Conservation (phyloP, 2,797 vertebrate genomes). For the Channa striata region DNA sequence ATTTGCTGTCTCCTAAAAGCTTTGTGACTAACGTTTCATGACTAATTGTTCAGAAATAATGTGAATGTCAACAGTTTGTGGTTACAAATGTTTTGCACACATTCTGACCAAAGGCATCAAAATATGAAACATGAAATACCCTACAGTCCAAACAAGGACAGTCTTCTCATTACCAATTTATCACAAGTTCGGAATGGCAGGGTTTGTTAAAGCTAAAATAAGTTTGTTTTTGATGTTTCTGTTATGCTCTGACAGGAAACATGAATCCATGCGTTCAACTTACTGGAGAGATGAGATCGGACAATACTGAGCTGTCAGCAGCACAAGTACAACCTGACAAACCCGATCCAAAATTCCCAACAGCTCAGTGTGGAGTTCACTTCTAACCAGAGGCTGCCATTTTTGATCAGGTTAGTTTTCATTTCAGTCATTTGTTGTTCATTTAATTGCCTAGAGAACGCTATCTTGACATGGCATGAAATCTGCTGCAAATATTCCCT, state of each 20-base stretch:
- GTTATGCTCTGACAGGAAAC: not conserved
- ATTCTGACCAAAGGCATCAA: conserved; percentile 5
- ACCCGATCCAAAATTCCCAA: not conserved
- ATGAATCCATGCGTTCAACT: not conserved
- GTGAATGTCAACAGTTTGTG: not conserved
- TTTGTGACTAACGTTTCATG: conserved; percentile 2
- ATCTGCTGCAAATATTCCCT: conserved; percentile 10
- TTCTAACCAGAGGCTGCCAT: not conserved
- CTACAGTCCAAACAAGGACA: not conserved
- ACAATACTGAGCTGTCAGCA: not conserved
- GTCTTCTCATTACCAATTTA: conserved; percentile 4
- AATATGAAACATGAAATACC: not conserved
- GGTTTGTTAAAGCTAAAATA: conserved; percentile 1
- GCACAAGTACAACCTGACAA: conserved; percentile 1
- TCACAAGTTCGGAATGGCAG: conserved; percentile 9
- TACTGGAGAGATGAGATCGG: not conserved
- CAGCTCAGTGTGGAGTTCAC: not conserved
- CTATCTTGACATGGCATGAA: conserved; percentile 5
- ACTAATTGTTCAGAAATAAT: conserved; percentile 11
- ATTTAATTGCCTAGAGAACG: not conserved
- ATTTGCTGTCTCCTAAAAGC: conserved; percentile 4
- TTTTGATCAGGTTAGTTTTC: not conserved
- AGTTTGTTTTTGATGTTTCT: conserved; percentile 12
- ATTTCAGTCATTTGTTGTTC: not conserved
- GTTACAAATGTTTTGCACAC: not conserved